Evolutionary conservation across 1,140 invertebrate species (phyloP).

Genomic region (Drosophila chauvacae): DNA sequence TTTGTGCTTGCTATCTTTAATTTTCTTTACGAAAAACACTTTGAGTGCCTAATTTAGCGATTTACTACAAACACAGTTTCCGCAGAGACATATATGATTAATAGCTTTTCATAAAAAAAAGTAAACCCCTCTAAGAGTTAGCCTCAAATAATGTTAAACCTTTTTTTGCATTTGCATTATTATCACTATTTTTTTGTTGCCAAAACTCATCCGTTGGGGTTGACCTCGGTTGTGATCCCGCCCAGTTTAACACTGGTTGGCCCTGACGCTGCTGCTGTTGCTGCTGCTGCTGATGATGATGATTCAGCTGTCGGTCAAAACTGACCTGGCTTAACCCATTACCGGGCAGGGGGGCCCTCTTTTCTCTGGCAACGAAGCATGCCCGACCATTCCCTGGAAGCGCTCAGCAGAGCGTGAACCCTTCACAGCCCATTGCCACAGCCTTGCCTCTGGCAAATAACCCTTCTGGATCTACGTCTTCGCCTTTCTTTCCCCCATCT

Average conservation of each 20-base stretch:
- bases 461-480: constrained; percentile 7
- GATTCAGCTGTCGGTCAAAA: constrained; percentile 26
- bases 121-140: background rate
- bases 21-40: background rate
- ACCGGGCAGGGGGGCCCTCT: constrained; percentile 5
- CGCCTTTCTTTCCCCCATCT: background rate
- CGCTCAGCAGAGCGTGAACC: constrained; percentile 62
- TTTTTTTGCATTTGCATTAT: constrained; percentile 3
- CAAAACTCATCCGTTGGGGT: background rate
- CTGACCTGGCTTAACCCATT: constrained; percentile 36
- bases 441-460: constrained; percentile 1
- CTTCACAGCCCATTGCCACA: constrained; percentile 47
- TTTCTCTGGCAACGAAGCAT: constrained; percentile 42
- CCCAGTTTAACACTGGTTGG: constrained; percentile 1
- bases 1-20: background rate
- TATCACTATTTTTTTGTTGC: background rate
- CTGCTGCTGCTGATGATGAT: constrained; percentile 11
- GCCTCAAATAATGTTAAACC: background rate
- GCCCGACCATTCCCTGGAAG: constrained; percentile 55
- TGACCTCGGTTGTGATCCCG: constrained; percentile 20
- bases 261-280: constrained; percentile 9
- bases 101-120: background rate
- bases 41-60: background rate
- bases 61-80: background rate
- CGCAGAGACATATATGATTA: too few relatives aligned